phyloP scores from a whole-genome alignment of 2,888 invertebrate genomes.

The Anaspis maculata region DNA sequence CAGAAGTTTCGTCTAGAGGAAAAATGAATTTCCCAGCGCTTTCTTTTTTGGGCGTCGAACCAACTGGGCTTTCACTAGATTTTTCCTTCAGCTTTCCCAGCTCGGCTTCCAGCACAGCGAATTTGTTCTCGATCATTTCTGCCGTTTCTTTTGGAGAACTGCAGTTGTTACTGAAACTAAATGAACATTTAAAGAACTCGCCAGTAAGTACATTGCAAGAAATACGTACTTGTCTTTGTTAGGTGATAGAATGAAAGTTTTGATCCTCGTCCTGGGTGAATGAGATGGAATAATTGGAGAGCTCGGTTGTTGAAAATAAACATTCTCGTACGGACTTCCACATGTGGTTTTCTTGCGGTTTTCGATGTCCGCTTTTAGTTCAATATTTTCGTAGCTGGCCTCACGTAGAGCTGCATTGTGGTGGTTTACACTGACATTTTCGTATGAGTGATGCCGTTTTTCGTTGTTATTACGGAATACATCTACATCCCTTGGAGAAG shows the following conservation, averaged over 20 bases:
- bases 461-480: slow-evolving; percentile 26
- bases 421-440: slow-evolving; percentile 25
- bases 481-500: slow-evolving; percentile 36
- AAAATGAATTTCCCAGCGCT: slow-evolving; percentile 39
- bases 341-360: slow-evolving; percentile 18
- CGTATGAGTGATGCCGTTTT: slow-evolving; percentile 26
- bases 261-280: slow-evolving; percentile 53
- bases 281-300: slow-evolving; percentile 8
- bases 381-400: slow-evolving; percentile 35
- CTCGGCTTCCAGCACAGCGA: slow-evolving; percentile 39
- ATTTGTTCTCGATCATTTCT: slow-evolving; percentile 44
- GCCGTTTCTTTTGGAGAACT: slow-evolving; percentile 28
- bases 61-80: slow-evolving; percentile 17
- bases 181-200: too few relatives aligned
- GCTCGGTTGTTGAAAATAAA: slow-evolving; percentile 32
- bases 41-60: slow-evolving; percentile 21
- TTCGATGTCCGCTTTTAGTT: slow-evolving; percentile 4
- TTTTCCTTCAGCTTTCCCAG: slow-evolving; percentile 15
- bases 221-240: slow-evolving; percentile 35
- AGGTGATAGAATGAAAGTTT: slow-evolving; percentile 44
- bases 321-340: slow-evolving; percentile 55
- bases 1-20: slow-evolving; percentile 37
- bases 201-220: too few relatives aligned
- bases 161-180: slow-evolving; percentile 24
- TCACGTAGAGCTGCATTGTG: slow-evolving; percentile 23